Evolutionary conservation across 2,797 vertebrate genomes (phyloP).

Genomic region (Emydoidea blandingii): DNA sequence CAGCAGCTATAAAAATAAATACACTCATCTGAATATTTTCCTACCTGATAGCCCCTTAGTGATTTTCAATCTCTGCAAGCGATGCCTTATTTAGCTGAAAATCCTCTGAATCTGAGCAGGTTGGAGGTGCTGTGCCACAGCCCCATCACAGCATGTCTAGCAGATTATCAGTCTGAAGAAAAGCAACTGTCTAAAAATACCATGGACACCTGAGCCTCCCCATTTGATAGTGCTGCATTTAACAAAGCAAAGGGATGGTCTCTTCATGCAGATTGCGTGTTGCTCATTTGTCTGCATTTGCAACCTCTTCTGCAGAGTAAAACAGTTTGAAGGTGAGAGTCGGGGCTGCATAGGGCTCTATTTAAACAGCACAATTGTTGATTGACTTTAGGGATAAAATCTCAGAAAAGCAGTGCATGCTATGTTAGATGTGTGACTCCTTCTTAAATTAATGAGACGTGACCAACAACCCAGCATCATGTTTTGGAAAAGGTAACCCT

Average conservation of each 20-base stretch:
- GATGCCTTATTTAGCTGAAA: conserved; percentile 15
- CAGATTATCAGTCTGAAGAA: conserved; percentile 19
- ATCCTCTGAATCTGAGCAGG: background rate
- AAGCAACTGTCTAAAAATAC: conserved; percentile 2
- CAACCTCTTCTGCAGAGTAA: background rate
- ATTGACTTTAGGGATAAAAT: background rate
- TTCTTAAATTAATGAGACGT: background rate
- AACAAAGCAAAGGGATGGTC: background rate
- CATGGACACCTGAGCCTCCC: background rate
- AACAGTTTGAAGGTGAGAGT: background rate
- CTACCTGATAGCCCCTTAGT: background rate
- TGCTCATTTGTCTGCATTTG: background rate
- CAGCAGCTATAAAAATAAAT: background rate
- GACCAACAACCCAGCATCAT: background rate
- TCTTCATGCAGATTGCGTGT: background rate
- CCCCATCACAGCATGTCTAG: background rate
- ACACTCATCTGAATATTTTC: background rate
- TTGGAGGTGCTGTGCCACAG: background rate
- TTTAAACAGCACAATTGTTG: background rate
- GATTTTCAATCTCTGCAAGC: conserved; percentile 45
- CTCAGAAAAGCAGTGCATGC: background rate
- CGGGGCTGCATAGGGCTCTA: background rate
- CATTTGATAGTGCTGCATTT: background rate
- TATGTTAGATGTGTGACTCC: background rate
- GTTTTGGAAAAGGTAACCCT: background rate